phyloP scores from a whole-genome alignment of 2,113 vertebrate species.

The Tichodroma muraria region DNA sequence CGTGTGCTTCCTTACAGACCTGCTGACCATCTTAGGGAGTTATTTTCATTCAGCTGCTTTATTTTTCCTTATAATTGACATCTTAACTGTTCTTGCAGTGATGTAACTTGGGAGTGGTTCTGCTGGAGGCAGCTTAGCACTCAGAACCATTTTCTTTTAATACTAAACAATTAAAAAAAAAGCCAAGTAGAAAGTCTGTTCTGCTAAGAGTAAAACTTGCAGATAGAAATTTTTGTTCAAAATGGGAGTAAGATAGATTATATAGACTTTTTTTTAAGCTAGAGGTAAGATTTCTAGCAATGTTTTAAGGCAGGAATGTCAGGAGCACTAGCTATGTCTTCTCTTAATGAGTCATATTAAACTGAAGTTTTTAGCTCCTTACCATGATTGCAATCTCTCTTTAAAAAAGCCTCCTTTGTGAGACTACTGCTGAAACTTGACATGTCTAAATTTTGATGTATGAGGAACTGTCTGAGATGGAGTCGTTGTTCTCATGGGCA shows the following conservation, averaged over 20 bases:
- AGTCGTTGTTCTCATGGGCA: neutral
- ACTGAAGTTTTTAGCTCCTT: neutral
- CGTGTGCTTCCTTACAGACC: neutral
- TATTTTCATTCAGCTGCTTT: neutral
- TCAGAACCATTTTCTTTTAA: neutral
- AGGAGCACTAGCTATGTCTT: neutral
- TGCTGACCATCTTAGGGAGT: neutral
- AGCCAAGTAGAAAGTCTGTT: neutral
- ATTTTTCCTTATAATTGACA: neutral
- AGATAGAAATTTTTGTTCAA: neutral
- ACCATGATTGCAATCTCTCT: neutral
- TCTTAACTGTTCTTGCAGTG: neutral
- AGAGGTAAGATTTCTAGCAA: neutral
- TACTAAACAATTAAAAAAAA: neutral
- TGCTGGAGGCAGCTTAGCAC: neutral
- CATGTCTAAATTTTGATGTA: neutral
- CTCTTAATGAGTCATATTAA: neutral
- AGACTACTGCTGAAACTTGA: neutral
- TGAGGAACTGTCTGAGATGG: neutral
- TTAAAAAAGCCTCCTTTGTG: neutral
- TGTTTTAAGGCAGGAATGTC: neutral
- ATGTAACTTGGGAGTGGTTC: neutral
- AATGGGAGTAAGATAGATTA: neutral
- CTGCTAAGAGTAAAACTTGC: neutral
- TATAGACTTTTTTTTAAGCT: neutral